Evolutionary conservation across 2,113 vertebrate species (phyloP).

Genomic region (Budorcas taxicolor): DNA sequence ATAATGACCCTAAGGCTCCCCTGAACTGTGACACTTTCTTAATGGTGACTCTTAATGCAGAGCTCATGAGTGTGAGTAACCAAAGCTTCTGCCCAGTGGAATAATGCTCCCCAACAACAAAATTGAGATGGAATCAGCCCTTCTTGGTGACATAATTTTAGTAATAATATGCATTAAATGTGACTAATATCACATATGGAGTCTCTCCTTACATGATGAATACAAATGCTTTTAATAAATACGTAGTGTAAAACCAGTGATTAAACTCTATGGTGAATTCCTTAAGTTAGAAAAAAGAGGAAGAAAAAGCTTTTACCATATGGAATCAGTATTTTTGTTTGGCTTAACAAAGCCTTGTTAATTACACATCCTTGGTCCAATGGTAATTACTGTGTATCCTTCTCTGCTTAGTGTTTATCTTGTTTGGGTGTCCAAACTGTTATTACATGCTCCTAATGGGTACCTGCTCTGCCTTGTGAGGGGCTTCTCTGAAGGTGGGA

Average conservation of each 20-base stretch:
- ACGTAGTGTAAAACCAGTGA: not conserved
- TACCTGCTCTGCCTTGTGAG: not conserved
- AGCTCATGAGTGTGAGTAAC: conserved; percentile 28
- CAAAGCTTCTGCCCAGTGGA: conserved; percentile 1
- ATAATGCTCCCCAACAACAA: conserved; percentile 19
- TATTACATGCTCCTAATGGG: conserved; percentile 7
- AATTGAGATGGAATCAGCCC: not conserved
- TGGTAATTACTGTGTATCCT: conserved; percentile 47
- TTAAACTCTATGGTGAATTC: conserved; percentile 57
- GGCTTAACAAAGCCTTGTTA: conserved; percentile 71
- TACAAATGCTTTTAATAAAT: conserved; percentile 56
- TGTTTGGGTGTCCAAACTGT: conserved; percentile 28
- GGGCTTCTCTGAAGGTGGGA: not conserved
- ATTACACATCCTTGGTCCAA: conserved; percentile 57
- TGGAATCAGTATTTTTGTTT: conserved; percentile 74
- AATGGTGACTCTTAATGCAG: not conserved
- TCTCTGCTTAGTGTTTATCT: conserved; percentile 34
- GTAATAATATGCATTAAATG: conserved; percentile 43
- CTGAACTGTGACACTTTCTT: not conserved
- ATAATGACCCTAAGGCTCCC: not conserved
- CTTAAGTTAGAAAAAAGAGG: conserved; percentile 32
- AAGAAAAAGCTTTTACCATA: conserved; percentile 26
- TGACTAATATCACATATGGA: conserved; percentile 29
- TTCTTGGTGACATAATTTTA: conserved; percentile 57
- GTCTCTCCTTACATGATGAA: conserved; percentile 2